These are phyloP conservation scores for Drosophila mercatorum DNA, from an alignment of 2,888 invertebrate species.

Conservation along the genomic window DNA sequence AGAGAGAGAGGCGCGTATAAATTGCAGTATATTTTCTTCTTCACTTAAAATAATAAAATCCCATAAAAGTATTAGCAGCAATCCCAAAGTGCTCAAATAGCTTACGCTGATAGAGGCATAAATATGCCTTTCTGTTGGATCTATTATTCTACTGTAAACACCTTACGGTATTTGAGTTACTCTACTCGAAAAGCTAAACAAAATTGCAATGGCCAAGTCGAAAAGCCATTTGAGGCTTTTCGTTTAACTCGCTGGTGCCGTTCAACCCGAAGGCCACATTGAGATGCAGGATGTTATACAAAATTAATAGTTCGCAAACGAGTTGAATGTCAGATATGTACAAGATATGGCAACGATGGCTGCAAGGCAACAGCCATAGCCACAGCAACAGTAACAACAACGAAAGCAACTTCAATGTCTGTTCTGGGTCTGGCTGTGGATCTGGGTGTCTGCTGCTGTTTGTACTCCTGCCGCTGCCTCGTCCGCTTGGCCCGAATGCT, in stretches of 20 bases:
- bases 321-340: slow-evolving; percentile 76
- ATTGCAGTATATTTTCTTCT: too few relatives aligned
- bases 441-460: slow-evolving; percentile 45
- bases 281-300: slow-evolving; percentile 75
- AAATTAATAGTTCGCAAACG: slow-evolving; percentile 82
- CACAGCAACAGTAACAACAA: slow-evolving; percentile 16
- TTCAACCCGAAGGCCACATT: slow-evolving; percentile 75
- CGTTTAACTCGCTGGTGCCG: slow-evolving; percentile 38
- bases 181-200: slow-evolving; percentile 7
- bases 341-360: slow-evolving; percentile 68
- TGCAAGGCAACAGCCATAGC: slow-evolving; percentile 48
- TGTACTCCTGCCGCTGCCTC: slow-evolving; percentile 14
- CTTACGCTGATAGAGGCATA: background rate
- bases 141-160: background rate
- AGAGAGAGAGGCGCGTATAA: too few relatives aligned
- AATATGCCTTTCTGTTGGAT: background rate
- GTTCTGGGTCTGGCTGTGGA: slow-evolving; percentile 27
- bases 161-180: slow-evolving; percentile 19
- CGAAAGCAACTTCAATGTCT: slow-evolving; percentile 19
- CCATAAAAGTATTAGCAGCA: background rate
- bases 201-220: slow-evolving; percentile 18
- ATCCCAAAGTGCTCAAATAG: too few relatives aligned
- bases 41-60: background rate
- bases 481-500: slow-evolving; percentile 20
- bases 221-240: slow-evolving; percentile 45